Conservation (phyloP, 2,888 invertebrate genomes). For the Diarsia mendica region DNA sequence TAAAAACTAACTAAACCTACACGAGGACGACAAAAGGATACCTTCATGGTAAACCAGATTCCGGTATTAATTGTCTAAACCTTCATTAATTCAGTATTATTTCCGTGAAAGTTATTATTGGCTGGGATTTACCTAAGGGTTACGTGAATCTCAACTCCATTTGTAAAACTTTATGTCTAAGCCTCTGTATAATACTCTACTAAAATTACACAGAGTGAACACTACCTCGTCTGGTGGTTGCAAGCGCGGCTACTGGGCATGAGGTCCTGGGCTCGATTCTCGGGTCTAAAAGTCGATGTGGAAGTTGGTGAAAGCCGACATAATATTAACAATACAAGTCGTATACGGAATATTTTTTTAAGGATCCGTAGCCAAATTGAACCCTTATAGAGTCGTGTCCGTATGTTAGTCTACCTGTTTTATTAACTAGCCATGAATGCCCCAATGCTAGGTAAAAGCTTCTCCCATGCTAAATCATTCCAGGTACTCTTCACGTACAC, state of each 20-base stretch:
- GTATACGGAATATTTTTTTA: background rate
- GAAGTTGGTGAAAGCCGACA: background rate
- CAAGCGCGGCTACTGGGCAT: no score
- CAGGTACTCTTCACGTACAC: background rate
- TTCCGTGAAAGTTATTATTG: constrained; percentile 15
- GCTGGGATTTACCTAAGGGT: background rate
- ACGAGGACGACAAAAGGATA: constrained; percentile 2
- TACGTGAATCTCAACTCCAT: background rate
- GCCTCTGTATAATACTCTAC: no score
- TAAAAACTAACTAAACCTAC: constrained; percentile 5
- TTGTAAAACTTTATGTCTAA: background rate
- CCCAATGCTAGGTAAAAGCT: background rate
- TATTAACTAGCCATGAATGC: background rate
- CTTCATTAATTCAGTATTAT: constrained; percentile 34
- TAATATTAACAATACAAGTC: background rate
- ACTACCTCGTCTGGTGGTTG: no score
- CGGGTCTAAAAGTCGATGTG: no score
- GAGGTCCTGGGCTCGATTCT: no score
- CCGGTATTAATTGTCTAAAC: constrained; percentile 23
- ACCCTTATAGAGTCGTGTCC: background rate
- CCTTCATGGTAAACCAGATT: background rate
- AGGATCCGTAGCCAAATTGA: background rate
- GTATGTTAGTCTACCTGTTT: background rate
- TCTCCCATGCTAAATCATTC: no score
- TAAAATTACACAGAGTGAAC: background rate